These are phyloP conservation scores for Scartelaos histophorus DNA, from an alignment of 2,113 vertebrate genomes.

Conservation along the genomic window DNA sequence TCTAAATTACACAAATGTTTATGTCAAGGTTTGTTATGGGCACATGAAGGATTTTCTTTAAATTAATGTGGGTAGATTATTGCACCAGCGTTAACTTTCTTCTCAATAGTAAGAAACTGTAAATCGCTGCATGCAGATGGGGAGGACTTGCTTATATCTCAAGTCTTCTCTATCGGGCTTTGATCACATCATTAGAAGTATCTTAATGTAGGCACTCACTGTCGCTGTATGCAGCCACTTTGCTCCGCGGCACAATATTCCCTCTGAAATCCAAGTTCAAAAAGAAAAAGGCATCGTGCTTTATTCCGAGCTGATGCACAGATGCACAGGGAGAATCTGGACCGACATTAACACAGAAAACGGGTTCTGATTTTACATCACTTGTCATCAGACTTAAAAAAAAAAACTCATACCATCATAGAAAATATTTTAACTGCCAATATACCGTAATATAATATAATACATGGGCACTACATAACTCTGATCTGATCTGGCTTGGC, in stretches of 20 bases:
- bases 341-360: slow-evolving; percentile 39
- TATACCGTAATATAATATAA: no score
- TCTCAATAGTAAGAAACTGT: neutral
- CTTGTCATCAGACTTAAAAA: neutral
- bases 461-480: no score
- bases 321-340: slow-evolving; percentile 28
- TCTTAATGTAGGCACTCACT: slow-evolving; percentile 38
- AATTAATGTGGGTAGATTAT: slow-evolving; percentile 3
- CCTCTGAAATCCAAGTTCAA: slow-evolving; percentile 65
- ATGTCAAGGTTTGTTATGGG: neutral
- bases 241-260: slow-evolving; percentile 56
- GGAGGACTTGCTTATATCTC: slow-evolving; percentile 19
- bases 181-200: slow-evolving; percentile 62
- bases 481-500: no score
- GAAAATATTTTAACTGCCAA: neutral
- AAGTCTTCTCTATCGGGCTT: slow-evolving; percentile 38
- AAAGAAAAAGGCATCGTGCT: slow-evolving; percentile 53
- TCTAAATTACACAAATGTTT: neutral
- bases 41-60: neutral
- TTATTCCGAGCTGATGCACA: slow-evolving; percentile 52
- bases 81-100: slow-evolving; percentile 17
- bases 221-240: slow-evolving; percentile 44
- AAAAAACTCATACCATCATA: neutral
- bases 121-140: slow-evolving; percentile 20
- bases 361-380: slow-evolving; percentile 25